phyloP scores from a whole-genome alignment of 2,888 invertebrate species.

The Mythimna lalbum region DNA sequence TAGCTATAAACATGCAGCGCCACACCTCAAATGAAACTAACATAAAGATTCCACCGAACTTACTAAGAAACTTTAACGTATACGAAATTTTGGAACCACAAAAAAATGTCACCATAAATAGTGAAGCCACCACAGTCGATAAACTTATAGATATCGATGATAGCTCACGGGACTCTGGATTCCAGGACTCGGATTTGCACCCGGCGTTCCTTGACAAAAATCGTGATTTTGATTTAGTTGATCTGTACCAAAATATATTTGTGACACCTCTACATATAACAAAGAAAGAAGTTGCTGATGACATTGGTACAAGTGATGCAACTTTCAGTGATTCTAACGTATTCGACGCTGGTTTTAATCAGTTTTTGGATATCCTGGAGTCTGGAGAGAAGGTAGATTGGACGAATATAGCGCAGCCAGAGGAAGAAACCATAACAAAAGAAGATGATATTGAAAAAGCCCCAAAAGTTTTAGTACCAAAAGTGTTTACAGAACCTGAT shows the following conservation, averaged over 20 bases:
- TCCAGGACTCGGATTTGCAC: slow-evolving; percentile 19
- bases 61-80: slow-evolving; percentile 53
- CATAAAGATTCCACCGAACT: slow-evolving; percentile 40
- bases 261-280: slow-evolving; percentile 52
- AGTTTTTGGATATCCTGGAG: slow-evolving; percentile 51
- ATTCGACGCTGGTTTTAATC: slow-evolving; percentile 31
- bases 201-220: slow-evolving; percentile 39
- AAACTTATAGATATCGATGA: slow-evolving; percentile 54
- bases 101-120: slow-evolving; percentile 33
- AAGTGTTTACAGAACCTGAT: slow-evolving; percentile 31
- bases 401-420: neutral
- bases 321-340: neutral
- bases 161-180: slow-evolving; percentile 30
- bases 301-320: neutral
- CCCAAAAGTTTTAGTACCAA: slow-evolving; percentile 39
- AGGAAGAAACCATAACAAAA: slow-evolving; percentile 12
- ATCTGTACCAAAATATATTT: slow-evolving; percentile 55
- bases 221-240: slow-evolving; percentile 44
- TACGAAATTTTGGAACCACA: slow-evolving; percentile 50
- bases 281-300: slow-evolving; percentile 7
- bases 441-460: slow-evolving; percentile 22
- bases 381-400: slow-evolving; percentile 51
- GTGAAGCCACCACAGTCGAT: slow-evolving; percentile 39
- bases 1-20: slow-evolving; percentile 34
- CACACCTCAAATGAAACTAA: slow-evolving; percentile 13